Conservation (phyloP, 2,113 vertebrate species). For the Lepisosteus osseus region DNA sequence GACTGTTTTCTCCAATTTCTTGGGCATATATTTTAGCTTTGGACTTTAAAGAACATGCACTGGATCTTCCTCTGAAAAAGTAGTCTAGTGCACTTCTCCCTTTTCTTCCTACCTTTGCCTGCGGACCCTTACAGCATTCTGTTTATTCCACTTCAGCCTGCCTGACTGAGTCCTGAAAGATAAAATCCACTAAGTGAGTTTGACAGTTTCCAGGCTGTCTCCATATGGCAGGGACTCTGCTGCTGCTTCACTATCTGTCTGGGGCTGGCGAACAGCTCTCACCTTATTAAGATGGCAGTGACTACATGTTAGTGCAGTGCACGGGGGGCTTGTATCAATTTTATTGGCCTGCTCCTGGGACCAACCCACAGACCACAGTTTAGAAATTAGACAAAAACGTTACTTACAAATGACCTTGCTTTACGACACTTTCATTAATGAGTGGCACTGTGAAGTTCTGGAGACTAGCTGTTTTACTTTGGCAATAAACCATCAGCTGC, state of each 20-base stretch:
- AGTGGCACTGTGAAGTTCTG: slow-evolving; percentile 23
- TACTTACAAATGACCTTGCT: slow-evolving; percentile 41
- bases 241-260: slow-evolving; percentile 51
- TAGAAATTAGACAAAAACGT: slow-evolving; percentile 42
- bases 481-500: not conserved
- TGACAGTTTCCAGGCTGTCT: slow-evolving; percentile 79
- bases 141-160: slow-evolving; percentile 64
- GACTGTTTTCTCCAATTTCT: not conserved
- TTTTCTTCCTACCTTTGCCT: slow-evolving; percentile 54
- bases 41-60: too few relatives aligned
- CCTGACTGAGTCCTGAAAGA: slow-evolving; percentile 73
- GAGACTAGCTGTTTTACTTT: slow-evolving; percentile 24
- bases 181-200: slow-evolving; percentile 75
- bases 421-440: slow-evolving; percentile 23
- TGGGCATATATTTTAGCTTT: not conserved
- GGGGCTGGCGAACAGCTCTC: slow-evolving; percentile 62
- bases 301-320: slow-evolving; percentile 65
- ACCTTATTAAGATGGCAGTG: slow-evolving; percentile 75
- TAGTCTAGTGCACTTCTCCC: slow-evolving; percentile 27
- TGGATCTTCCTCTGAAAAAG: not conserved
- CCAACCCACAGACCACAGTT: slow-evolving; percentile 25
- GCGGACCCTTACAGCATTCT: slow-evolving; percentile 64
- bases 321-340: slow-evolving; percentile 48
- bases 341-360: slow-evolving; percentile 42
- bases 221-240: slow-evolving; percentile 73